Conservation (phyloP, 2,113 vertebrate species). For the Zosterops hypoxanthus region DNA sequence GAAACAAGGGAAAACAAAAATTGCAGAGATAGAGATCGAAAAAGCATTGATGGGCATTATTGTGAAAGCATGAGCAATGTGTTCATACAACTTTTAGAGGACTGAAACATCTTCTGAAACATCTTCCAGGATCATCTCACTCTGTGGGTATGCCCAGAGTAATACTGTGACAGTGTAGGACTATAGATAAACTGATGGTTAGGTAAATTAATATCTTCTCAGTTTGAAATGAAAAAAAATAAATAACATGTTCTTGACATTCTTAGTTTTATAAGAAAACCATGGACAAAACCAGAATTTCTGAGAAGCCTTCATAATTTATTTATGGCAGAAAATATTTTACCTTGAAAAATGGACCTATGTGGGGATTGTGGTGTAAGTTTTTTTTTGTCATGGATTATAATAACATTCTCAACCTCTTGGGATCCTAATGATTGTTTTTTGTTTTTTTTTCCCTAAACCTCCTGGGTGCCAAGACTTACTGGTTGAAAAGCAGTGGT, state of each 20-base stretch:
- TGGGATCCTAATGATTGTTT: neutral
- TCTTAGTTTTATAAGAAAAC: neutral
- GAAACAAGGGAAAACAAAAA: neutral
- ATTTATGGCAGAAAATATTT: neutral
- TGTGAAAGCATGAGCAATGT: neutral
- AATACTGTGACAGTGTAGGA: neutral
- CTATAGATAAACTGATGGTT: neutral
- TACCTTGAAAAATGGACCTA: neutral
- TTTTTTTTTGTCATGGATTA: neutral
- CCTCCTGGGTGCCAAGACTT: neutral
- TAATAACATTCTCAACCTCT: neutral
- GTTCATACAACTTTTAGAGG: neutral
- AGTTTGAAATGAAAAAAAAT: neutral
- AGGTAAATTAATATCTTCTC: neutral
- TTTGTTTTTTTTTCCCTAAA: neutral
- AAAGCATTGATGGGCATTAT: neutral
- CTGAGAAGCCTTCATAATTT: neutral
- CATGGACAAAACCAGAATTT: neutral
- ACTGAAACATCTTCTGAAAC: neutral
- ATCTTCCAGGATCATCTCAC: neutral
- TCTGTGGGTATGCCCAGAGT: neutral
- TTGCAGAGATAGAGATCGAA: neutral
- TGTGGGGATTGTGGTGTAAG: neutral
- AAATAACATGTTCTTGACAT: neutral
- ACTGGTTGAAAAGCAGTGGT: neutral